Base-by-base conservation (phyloP, 2,888 invertebrate species). In the Tribolium freemani region DNA sequence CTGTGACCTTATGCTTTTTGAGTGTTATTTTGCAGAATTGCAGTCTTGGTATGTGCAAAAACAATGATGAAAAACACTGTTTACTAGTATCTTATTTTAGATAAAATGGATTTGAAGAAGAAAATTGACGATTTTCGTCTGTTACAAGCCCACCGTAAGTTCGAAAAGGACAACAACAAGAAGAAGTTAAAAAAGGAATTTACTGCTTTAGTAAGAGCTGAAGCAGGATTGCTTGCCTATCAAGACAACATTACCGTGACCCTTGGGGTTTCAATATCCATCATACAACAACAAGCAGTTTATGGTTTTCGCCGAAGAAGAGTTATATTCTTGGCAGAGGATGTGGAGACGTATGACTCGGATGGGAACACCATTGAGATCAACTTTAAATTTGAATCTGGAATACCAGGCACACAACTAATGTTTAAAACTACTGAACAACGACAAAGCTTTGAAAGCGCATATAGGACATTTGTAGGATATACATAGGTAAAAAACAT, bases 301-400 rank as follows among this genome's bases (percentile, higher is more conserved):
- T 38, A 57, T 57, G n/a, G 57, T 57, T 16, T 11, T 57, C 38
- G 38, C 13, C 57, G 44, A 57, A 57, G 57, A 57, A 57, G 9
- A 1, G 44, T 57, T 38, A 38, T 57, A 1, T 57, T 57, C 44
- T 13, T 57, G 13, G 5, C 13, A 44, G 38, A 57, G 3, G 4
- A 57, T 38, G 57, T 16, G 38, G 57, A 57, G 57, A 57, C 57
- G 8, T 57, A 57, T 10, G 57, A 57, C 13, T 57, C 57, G 10
- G 57, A 57, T 5, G 38, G 38, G 6, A 44, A 57, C 38, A 57
- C 57, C 38, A 31, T 57, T 5, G 57, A 57, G 57, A 57, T 57
- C 38, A 57, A 57, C 8, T 57, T 57, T 44, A 57, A 20, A 57
- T 6, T 16, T 4, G n/a, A 38, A 11, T 57, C 57, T 20, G 13